Evolutionary conservation across 1,140 invertebrate species (phyloP).

Genomic region (Cecropterus lyciades): DNA sequence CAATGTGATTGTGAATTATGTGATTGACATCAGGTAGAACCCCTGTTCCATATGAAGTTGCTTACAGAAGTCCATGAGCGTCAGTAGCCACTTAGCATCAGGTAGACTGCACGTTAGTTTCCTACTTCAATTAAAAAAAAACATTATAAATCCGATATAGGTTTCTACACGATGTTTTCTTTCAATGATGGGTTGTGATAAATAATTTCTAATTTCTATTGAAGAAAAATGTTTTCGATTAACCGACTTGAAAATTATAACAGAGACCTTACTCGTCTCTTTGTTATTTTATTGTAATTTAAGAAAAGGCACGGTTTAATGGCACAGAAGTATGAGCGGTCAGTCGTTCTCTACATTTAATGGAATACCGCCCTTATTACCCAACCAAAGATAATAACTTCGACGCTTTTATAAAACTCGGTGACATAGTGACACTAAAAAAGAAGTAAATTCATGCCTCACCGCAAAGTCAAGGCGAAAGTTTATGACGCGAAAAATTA

Average conservation of each 20-base stretch:
- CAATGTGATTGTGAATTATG: too few relatives aligned
- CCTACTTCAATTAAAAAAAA: background rate
- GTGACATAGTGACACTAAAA: constrained; percentile 20
- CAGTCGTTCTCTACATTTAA: background rate
- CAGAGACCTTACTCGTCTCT: too few relatives aligned
- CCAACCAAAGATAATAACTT: constrained; percentile 4
- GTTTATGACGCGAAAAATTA: constrained; percentile 49
- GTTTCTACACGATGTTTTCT: too few relatives aligned
- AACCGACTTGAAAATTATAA: too few relatives aligned
- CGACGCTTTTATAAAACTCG: constrained; percentile 8
- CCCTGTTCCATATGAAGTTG: background rate
- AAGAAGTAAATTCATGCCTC: constrained; percentile 16
- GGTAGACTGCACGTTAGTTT: background rate
- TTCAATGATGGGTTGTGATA: too few relatives aligned
- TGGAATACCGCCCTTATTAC: background rate
- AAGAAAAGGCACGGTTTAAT: too few relatives aligned
- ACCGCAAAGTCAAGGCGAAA: constrained; percentile 17
- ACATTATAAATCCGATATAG: too few relatives aligned
- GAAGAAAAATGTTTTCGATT: too few relatives aligned
- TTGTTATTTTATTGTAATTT: too few relatives aligned
- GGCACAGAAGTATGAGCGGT: too few relatives aligned
- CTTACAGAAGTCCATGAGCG: background rate
- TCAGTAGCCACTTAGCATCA: background rate
- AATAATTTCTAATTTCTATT: too few relatives aligned
- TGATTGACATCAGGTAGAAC: background rate